phyloP scores from a whole-genome alignment of 1,140 invertebrate genomes.

The Eurosta solidaginis region DNA sequence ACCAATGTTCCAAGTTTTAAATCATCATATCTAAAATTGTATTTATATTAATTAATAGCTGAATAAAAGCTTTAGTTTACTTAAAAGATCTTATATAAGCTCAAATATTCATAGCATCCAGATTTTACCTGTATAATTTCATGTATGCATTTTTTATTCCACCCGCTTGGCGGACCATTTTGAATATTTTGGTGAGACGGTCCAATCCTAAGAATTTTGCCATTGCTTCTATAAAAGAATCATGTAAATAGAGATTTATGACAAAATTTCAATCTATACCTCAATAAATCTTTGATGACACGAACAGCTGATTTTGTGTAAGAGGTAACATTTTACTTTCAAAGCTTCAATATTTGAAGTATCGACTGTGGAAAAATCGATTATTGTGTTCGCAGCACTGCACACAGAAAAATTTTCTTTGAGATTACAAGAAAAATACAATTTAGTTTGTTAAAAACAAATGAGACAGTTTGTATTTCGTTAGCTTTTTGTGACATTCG shows the following conservation, averaged over 20 bases:
- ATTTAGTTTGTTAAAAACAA: no score
- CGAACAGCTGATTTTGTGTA: background rate
- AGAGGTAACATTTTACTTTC: no score
- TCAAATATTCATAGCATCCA: background rate
- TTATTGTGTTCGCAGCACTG: no score
- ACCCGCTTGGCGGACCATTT: slow-evolving; percentile 76
- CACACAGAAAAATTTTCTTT: no score
- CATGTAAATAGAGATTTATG: background rate
- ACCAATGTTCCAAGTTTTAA: slow-evolving; percentile 83
- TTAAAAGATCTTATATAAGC: slow-evolving; percentile 56
- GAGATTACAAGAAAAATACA: no score
- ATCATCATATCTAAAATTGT: slow-evolving; percentile 76
- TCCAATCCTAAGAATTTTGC: slow-evolving; percentile 72
- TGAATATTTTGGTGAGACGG: slow-evolving; percentile 70
- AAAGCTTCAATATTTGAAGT: no score
- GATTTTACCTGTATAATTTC: slow-evolving; percentile 74
- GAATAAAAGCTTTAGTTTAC: slow-evolving; percentile 44
- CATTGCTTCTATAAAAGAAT: slow-evolving; percentile 59
- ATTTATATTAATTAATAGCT: slow-evolving; percentile 36
- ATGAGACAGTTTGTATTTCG: no score
- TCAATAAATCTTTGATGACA: background rate
- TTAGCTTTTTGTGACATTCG: no score
- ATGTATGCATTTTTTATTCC: slow-evolving; percentile 72
- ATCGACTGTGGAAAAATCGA: no score
- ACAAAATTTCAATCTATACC: background rate